Conservation (phyloP, 1,140 invertebrate genomes). For the Listronotus oregonensis region DNA sequence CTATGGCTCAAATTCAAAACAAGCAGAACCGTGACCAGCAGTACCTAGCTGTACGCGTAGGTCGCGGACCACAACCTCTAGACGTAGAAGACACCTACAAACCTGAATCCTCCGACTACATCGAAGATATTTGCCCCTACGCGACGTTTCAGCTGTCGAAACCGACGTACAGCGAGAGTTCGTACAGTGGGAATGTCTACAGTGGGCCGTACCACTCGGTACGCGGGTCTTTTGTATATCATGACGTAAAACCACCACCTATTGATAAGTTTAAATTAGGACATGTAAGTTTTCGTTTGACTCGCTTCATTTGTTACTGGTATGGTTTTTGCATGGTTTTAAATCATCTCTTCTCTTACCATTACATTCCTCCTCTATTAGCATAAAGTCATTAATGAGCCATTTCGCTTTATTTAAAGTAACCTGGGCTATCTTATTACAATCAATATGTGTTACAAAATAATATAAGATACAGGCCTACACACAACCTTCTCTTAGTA, state of each 20-base stretch:
- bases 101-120: conserved; percentile 68
- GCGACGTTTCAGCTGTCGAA: conserved; percentile 89
- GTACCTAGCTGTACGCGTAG: conserved; percentile 65
- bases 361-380: too few relatives aligned
- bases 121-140: conserved; percentile 89
- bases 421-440: too few relatives aligned
- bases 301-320: conserved; percentile 10
- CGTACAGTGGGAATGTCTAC: conserved; percentile 86
- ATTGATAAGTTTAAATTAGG: conserved; percentile 66
- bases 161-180: conserved; percentile 83
- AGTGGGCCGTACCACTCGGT: conserved; percentile 84
- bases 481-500: too few relatives aligned
- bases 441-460: too few relatives aligned
- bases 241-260: conserved; percentile 72
- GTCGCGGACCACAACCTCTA: conserved; percentile 50
- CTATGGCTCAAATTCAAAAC: conserved; percentile 74
- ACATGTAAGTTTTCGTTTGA: conserved; percentile 58
- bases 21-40: conserved; percentile 77
- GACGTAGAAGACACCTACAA: conserved; percentile 56
- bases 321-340: conserved; percentile 23
- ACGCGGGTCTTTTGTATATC: conserved; percentile 87
- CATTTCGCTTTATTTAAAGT: too few relatives aligned
- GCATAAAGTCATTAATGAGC: too few relatives aligned
- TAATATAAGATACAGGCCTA: too few relatives aligned
- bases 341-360: not conserved